A percentile compares a stretch with the other conserved stretches of the same genome.
Evolutionary conservation across 2,797 vertebrate species (phyloP).

Genomic region (Scarus forsteni): DNA sequence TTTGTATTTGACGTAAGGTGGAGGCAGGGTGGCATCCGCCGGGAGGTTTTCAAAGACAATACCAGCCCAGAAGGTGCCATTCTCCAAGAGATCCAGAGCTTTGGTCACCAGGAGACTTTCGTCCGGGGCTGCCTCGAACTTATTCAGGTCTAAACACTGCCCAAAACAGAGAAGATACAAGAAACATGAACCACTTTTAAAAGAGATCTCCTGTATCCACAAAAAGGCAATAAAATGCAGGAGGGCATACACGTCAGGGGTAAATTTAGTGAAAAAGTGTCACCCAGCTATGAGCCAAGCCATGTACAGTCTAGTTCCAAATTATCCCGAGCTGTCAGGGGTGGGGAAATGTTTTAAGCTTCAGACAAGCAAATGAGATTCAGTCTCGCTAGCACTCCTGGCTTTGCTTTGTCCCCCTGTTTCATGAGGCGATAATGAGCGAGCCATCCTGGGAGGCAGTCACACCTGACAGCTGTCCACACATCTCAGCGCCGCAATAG

Average conservation of each 20-base stretch:
- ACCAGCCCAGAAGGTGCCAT: constrained; percentile 93
- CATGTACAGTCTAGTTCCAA: constrained; percentile 50
- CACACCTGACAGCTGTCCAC: constrained; percentile 79
- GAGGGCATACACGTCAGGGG: constrained; percentile 49
- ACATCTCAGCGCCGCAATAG: constrained; percentile 62
- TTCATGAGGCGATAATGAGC: constrained; percentile 77
- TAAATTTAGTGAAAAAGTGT: constrained; percentile 54
- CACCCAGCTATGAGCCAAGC: constrained; percentile 58
- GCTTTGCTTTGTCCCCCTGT: constrained; percentile 55
- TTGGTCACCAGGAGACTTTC: constrained; percentile 88
- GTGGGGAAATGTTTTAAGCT: constrained; percentile 63
- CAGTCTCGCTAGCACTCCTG: constrained; percentile 53
- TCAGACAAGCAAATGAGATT: constrained; percentile 69
- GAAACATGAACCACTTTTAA: constrained; percentile 8
- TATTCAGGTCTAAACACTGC: constrained; percentile 96
- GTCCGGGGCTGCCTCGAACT: constrained; percentile 88
- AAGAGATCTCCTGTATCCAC: constrained; percentile 9
- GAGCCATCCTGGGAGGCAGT: constrained; percentile 71
- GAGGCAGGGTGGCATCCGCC: constrained; percentile 74
- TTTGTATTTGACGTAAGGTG: constrained; percentile 92
- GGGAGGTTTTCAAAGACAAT: constrained; percentile 89
- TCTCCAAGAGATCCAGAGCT: constrained; percentile 89
- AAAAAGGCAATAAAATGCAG: constrained; percentile 20
- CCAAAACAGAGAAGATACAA: constrained; percentile 26
- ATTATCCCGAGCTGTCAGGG: constrained; percentile 67